Percentiles rank a stretch among this genome's conserved stretches.
Conservation (phyloP, 2,797 vertebrate genomes). For the Rhadinocentrus ornatus region DNA sequence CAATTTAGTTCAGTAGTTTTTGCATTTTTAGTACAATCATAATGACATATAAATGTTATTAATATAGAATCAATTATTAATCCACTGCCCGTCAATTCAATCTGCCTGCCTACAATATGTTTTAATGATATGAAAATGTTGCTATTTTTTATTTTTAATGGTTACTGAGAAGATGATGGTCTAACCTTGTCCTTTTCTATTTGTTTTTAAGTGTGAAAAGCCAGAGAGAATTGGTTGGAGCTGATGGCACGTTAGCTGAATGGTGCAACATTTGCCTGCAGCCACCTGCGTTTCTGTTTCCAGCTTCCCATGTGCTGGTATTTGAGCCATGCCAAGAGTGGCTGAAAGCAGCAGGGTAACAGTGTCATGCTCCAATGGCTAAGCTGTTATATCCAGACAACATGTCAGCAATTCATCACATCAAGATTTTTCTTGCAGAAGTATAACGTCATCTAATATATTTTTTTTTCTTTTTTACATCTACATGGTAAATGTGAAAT, state of each 20-base stretch:
- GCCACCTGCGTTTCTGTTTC: slow-evolving; percentile 54
- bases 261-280: slow-evolving; percentile 41
- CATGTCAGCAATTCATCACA: slow-evolving; percentile 42
- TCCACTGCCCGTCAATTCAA: background rate
- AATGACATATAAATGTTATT: background rate
- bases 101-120: background rate
- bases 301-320: slow-evolving; percentile 49
- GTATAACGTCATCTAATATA: background rate
- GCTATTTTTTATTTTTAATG: background rate
- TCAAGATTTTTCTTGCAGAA: background rate
- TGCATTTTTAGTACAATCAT: background rate
- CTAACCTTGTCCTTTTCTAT: background rate
- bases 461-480: background rate
- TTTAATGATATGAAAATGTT: background rate
- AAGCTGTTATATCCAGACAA: slow-evolving; percentile 47
- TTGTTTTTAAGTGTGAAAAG: slow-evolving; percentile 28
- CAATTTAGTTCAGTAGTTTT: background rate
- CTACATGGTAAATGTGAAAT: background rate
- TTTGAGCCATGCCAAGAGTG: slow-evolving; percentile 45
- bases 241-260: slow-evolving; percentile 35
- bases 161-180: background rate
- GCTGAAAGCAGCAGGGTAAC: slow-evolving; percentile 54
- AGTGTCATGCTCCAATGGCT: slow-evolving; percentile 34
- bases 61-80: background rate
- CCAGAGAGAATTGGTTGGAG: slow-evolving; percentile 28